Evolutionary conservation across 2,113 vertebrate genomes (phyloP), one percentile per base, ranked within the genome.

Genomic region (Symphodus melops): DNA sequence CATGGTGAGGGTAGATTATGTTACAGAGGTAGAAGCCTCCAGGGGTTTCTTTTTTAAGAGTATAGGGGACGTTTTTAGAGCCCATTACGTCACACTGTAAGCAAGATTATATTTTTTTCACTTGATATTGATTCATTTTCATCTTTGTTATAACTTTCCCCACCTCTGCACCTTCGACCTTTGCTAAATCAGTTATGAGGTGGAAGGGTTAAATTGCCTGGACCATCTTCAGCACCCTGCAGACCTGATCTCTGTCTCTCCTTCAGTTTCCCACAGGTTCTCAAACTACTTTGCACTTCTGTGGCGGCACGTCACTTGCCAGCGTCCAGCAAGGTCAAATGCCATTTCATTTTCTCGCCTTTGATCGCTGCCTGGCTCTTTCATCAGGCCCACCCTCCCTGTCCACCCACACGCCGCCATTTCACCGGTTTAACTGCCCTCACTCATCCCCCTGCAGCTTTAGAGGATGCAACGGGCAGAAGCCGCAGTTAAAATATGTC

Each of bases 341-440:
- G 83, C 71, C 86, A 88, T 91, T 91, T 92, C 46, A 86, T 91
- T 92, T 92, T 82, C 86, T 89, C 62, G 48, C 76, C 84, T 93
- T 90, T 88, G 87, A 92, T 89, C 75, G 60, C 58, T 17, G 82
- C 71, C 71, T n/a, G 51, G 72, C 78, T 68, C 78, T 90, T 88
- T 90, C 89, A 89, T 92, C 90, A 83, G 61, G 41, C 68, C 64
- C 72, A 21, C 56, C 64, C 72, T 53, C 68, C 57, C 66, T 36
- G 9, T 39, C 60, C 58, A 12, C 36, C 19, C 60, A 20, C 56
- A 51, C 44, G 1, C 56, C 52, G 9, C 65, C 77, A 65, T 51
- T 68, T 53, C 55, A 10, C 20, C 11, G 28, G 54, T 58, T 60
- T 73, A 75, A 62, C 79, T 66, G 25, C 62, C 61, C 60, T 57